Evolutionary conservation across 2,113 vertebrate genomes (phyloP).

Genomic region (Bubo blakistoni): DNA sequence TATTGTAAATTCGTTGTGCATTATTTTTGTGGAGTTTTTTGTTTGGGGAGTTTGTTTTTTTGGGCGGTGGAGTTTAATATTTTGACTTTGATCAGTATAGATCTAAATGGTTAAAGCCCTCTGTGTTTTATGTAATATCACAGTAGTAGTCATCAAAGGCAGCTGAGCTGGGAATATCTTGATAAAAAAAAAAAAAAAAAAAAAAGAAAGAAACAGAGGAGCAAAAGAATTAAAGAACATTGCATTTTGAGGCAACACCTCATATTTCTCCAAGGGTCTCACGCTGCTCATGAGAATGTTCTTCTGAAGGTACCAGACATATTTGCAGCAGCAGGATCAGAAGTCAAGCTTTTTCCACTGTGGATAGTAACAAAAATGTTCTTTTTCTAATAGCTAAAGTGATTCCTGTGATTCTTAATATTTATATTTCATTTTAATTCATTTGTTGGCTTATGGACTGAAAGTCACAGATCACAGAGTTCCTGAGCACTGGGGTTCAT

Average conservation of each 20-base stretch:
- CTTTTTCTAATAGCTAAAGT: not conserved
- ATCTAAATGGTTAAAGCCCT: not conserved
- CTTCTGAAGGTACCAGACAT: not conserved
- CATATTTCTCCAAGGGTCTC: not conserved
- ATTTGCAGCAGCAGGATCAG: not conserved
- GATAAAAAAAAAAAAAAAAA: not conserved
- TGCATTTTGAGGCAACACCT: not conserved
- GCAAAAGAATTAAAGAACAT: not conserved
- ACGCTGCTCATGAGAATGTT: not conserved
- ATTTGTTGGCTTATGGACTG: not conserved
- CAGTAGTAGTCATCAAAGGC: not conserved
- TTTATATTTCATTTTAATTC: constrained; percentile 18
- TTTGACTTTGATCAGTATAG: not conserved
- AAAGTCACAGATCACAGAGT: not conserved
- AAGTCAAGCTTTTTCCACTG: not conserved
- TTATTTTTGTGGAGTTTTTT: not conserved
- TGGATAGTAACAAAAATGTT: not conserved
- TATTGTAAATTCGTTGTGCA: not conserved
- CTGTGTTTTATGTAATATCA: not conserved
- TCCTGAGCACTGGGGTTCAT: not conserved
- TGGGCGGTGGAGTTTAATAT: not conserved
- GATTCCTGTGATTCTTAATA: not conserved
- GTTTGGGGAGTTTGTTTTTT: not conserved
- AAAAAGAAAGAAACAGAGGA: not conserved
- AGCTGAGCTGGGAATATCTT: not conserved